These are phyloP conservation scores for Elgaria multicarinata DNA, from an alignment of 2,113 vertebrate genomes.

Conservation along the genomic window DNA sequence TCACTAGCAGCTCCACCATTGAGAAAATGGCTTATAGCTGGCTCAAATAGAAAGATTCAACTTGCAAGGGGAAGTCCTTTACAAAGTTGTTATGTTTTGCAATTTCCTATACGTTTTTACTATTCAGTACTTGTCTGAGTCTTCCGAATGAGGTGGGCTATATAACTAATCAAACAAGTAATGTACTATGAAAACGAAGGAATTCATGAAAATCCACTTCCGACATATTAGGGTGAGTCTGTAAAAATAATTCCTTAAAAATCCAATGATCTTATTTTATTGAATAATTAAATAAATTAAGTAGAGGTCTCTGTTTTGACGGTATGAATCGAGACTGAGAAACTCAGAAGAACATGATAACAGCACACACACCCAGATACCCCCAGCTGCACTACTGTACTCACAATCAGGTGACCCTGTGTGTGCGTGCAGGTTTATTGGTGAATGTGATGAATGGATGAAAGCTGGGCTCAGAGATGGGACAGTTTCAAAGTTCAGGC, in stretches of 20 bases:
- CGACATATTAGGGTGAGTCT: neutral
- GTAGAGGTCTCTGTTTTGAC: constrained; percentile 7
- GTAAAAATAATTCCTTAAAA: neutral
- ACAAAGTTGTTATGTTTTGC: neutral
- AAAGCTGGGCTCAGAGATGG: constrained; percentile 85
- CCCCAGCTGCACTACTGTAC: constrained; percentile 74
- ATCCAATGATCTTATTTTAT: neutral
- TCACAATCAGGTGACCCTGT: constrained; percentile 97
- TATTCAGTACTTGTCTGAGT: neutral
- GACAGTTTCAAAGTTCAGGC: constrained; percentile 91
- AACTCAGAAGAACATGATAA: constrained; percentile 32
- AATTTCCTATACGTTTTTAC: no score
- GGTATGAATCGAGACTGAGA: neutral
- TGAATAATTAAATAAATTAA: neutral
- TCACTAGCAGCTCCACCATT: neutral
- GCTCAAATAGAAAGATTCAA: neutral
- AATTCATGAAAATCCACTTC: neutral
- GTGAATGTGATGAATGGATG: constrained; percentile 89
- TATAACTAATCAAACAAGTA: neutral
- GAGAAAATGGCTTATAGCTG: neutral
- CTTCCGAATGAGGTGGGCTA: neutral
- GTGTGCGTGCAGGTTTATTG: constrained; percentile 89
- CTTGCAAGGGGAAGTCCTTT: neutral
- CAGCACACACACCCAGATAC: neutral
- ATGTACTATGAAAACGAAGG: neutral